These are phyloP conservation scores for Hypena proboscidalis DNA, from an alignment of 2,888 invertebrate species.

Conservation along the genomic window DNA sequence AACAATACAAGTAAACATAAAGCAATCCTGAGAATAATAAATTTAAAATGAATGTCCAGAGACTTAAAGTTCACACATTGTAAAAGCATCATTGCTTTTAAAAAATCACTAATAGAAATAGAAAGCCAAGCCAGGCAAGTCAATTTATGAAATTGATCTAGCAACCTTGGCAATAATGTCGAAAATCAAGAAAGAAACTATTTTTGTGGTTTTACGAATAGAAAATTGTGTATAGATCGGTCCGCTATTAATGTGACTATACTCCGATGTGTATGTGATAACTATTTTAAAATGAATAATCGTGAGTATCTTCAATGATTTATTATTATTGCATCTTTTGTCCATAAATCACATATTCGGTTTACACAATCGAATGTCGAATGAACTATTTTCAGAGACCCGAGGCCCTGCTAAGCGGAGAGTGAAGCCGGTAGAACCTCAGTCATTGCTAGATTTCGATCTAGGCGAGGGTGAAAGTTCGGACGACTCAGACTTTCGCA, in stretches of 20 bases:
- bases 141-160: too few species aligned
- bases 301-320: conserved; percentile 44
- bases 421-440: conserved; percentile 92
- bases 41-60: too few species aligned
- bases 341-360: neutral
- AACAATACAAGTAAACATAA: too few species aligned
- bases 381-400: conserved; percentile 55
- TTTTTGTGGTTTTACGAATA: neutral
- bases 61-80: too few species aligned
- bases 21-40: too few species aligned
- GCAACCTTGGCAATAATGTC: too few species aligned
- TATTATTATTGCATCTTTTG: conserved; percentile 2
- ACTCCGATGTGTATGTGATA: neutral
- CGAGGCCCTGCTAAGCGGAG: conserved; percentile 92
- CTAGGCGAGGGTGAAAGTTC: conserved; percentile 96
- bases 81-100: too few species aligned
- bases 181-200: neutral
- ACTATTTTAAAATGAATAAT: conserved; percentile 47
- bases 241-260: neutral
- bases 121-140: too few species aligned
- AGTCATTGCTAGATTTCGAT: conserved; percentile 92
- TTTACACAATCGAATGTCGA: conserved; percentile 5
- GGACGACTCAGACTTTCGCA: conserved; percentile 97
- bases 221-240: neutral
- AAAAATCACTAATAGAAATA: too few species aligned